Base-by-base conservation (phyloP, 2,797 vertebrate genomes). In the Oryzias sinensis region DNA sequence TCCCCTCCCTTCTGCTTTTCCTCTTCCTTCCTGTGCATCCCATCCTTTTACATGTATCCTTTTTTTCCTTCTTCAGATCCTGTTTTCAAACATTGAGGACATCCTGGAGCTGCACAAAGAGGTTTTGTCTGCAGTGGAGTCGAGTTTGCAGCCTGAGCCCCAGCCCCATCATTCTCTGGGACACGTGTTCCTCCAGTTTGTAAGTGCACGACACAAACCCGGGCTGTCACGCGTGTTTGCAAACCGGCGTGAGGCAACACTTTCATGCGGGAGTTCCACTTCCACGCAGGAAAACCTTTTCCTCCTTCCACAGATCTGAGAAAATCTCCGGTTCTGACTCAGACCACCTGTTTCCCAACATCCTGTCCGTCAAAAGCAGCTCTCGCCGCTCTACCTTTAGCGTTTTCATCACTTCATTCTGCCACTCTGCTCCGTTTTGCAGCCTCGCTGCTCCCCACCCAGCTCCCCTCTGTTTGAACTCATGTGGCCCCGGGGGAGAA, bases 81-180 rank as follows among this genome's bases (percentile, higher is more conserved):
- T 99, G 76, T 99, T 99, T 93, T 99, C 96, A 51, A 99, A 99
- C 87, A 96, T 99, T 0, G 97, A 99, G 89, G 94, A 94, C 68
- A 97, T 99, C 89, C 91, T 99, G 87, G 93, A 94, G 48, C 90
- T 99, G 71, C 97, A 99, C 84, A 93, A 90, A 80, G 92, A 95
- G 66, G 94, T 99, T 80, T 70, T 99, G 89, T 92, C 91, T 27
- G 89, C 91, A 14, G 80, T 99, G 88, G 97, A 99, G 81, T 79
- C 83, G 77, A 89, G 90, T 76, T 92, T 99, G 79, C 94, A 94
- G 77, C 97, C 97, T 0, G 96, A 98, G 79, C 97, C 97, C 49
- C 94, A 97, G 55, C 93, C 95, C 22, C 94, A 98, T 54, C 95
- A 98, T 14, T 92, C 94, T 73, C 92, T 99, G 60, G 97, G 97